Percentiles rank a stretch among this genome's conserved stretches.
These are phyloP conservation scores for Urocitellus parryii DNA, from an alignment of 2,113 vertebrate genomes.

Conservation along the genomic window DNA sequence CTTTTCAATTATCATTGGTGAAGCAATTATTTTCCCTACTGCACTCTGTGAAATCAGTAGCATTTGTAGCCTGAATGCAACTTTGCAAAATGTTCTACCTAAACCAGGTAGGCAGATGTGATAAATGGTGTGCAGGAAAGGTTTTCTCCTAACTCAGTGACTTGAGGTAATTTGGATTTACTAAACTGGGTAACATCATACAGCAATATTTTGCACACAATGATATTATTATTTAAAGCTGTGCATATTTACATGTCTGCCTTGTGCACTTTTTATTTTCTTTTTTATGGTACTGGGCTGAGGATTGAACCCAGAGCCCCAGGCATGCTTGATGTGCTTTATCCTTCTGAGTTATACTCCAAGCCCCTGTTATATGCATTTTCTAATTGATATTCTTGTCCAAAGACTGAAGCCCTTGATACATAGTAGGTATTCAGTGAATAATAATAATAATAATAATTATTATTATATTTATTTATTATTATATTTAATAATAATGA, in stretches of 20 bases:
- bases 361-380: neutral
- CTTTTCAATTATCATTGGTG: slow-evolving; percentile 59
- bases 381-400: neutral
- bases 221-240: slow-evolving; percentile 60
- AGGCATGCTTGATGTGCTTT: too few relatives aligned
- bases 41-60: slow-evolving; percentile 38
- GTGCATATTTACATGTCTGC: neutral
- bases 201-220: neutral
- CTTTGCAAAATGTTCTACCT: slow-evolving; percentile 10
- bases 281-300: too few relatives aligned
- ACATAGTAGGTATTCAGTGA: neutral
- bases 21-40: slow-evolving; percentile 46
- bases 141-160: slow-evolving; percentile 53
- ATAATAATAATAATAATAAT: too few relatives aligned
- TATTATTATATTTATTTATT: too few relatives aligned
- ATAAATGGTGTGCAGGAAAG: slow-evolving; percentile 60
- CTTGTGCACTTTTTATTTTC: neutral
- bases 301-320: too few relatives aligned
- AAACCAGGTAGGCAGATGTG: slow-evolving; percentile 27
- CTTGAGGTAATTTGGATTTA: slow-evolving; percentile 54
- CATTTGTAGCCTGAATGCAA: neutral
- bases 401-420: neutral
- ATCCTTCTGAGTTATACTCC: too few relatives aligned
- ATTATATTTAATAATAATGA: too few relatives aligned
- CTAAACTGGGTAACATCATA: slow-evolving; percentile 34